Conservation (phyloP, 2,797 vertebrate species). For the Saxicola maurus region DNA sequence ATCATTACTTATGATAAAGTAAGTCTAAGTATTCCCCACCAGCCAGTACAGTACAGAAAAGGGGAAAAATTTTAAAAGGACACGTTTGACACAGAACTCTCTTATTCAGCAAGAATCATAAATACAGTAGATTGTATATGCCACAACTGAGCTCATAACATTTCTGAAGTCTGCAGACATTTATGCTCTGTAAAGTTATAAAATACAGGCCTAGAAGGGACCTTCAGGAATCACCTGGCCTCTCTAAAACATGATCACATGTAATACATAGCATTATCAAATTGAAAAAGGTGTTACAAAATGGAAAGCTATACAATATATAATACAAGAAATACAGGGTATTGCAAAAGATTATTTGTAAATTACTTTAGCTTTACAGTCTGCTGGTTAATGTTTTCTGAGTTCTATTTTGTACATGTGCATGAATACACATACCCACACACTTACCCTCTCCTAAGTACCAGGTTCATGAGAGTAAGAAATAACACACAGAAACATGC, state of each 20-base stretch:
- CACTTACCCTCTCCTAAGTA: neutral
- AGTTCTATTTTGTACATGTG: neutral
- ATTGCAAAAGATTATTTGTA: neutral
- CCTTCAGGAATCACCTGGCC: neutral
- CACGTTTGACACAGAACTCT: neutral
- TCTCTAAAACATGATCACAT: neutral
- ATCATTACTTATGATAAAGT: neutral
- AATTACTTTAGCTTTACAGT: neutral
- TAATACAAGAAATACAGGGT: neutral
- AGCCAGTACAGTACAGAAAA: neutral
- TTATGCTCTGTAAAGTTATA: neutral
- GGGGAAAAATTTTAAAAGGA: neutral
- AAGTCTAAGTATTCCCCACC: neutral
- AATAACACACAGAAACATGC: neutral
- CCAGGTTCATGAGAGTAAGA: neutral
- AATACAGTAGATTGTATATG: neutral
- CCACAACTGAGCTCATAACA: neutral
- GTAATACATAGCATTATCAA: constrained; percentile 1
- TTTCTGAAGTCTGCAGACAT: neutral
- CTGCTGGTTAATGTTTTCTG: neutral
- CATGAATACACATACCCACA: neutral
- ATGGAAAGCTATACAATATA: constrained; percentile 6
- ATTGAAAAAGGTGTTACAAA: constrained; percentile 13
- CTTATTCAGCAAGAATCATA: neutral
- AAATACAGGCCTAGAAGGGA: neutral